Base-by-base conservation (phyloP, 2,113 vertebrate genomes). In the Budorcas taxicolor region DNA sequence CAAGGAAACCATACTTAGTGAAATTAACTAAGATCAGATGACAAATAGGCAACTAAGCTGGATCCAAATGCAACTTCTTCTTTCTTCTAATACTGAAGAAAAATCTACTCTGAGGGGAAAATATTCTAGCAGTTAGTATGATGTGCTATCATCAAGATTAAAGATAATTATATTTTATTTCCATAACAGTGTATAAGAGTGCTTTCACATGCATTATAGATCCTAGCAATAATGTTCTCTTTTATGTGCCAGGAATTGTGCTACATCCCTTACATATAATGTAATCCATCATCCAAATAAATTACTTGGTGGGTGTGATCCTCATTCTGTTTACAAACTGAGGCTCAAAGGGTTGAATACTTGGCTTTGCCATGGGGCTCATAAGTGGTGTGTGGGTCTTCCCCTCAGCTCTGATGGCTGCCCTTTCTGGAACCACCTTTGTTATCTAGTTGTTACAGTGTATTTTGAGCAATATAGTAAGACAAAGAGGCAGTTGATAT, bases 321-420 rank as follows among this genome's bases (percentile, higher is more conserved):
- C 23, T 86, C 10, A 14, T 87, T 80, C 43, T 45, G 29, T 12
- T 71, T 50, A 74, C 57, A 86, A 57, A 58, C 45, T 15, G 80
- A 82, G 33, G 7, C 14, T n/a, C 13, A 29, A 12, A 36, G 11
- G 64, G 27, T 43, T 7, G 57, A 90, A n/a, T 1, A 5, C n/a
- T 64, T 76, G 7, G 1, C 43, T n/a, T 64, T 7, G 47, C 31
- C 33, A 1, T 1, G 1, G 8, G 19, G 16, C 7, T 53, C 1
- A 6, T 5, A 36, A 12, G 8, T 1, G 8, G 19, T 3, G 50
- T 2, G 1, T 62, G 16, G 15, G 3, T 1, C 47, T 50, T 3
- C 12, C 29, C 2, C 17, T 76, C 5, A 5, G 43, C 3, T 31
- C 33, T 50, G 40, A 29, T 1, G 5, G 7, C 74, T 15, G 16